Percentiles rank a stretch among this genome's conserved stretches.
phyloP scores from a whole-genome alignment of 2,888 invertebrate species.

The Notodonta dromedarius region DNA sequence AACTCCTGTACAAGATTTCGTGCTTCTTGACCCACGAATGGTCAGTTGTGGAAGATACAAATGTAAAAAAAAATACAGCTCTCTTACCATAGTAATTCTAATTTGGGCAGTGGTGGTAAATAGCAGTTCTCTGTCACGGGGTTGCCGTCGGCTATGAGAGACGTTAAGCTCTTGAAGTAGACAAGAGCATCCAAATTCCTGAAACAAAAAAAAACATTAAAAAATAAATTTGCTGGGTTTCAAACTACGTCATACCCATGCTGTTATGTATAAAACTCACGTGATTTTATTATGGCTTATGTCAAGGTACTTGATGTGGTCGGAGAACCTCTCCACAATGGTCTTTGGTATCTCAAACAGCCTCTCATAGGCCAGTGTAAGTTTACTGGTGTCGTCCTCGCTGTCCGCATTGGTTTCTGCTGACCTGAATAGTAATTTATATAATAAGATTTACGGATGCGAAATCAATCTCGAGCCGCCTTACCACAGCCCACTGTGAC shows the following conservation, averaged over 20 bases:
- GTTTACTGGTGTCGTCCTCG: constrained; percentile 80
- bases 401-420: constrained; percentile 46
- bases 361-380: constrained; percentile 89
- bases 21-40: too few species aligned
- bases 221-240: not conserved
- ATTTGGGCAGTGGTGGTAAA: constrained; percentile 88
- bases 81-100: constrained; percentile 90
- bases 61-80: not conserved
- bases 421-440: constrained; percentile 44
- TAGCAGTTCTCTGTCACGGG: constrained; percentile 87
- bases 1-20: too few species aligned
- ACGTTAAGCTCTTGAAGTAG: constrained; percentile 89
- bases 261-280: constrained; percentile 66
- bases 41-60: not conserved
- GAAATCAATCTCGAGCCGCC: too few species aligned
- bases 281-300: constrained; percentile 89
- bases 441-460: not conserved
- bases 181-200: constrained; percentile 90
- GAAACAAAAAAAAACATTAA: constrained; percentile 45
- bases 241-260: too few species aligned
- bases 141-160: constrained; percentile 93
- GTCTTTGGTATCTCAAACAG: constrained; percentile 86
- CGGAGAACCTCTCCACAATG: constrained; percentile 85
- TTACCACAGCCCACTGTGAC: too few species aligned
- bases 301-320: constrained; percentile 86